Evolutionary conservation across 2,888 invertebrate species (phyloP), one percentile per base, ranked within the genome.

Genomic region (Apeira syringaria): DNA sequence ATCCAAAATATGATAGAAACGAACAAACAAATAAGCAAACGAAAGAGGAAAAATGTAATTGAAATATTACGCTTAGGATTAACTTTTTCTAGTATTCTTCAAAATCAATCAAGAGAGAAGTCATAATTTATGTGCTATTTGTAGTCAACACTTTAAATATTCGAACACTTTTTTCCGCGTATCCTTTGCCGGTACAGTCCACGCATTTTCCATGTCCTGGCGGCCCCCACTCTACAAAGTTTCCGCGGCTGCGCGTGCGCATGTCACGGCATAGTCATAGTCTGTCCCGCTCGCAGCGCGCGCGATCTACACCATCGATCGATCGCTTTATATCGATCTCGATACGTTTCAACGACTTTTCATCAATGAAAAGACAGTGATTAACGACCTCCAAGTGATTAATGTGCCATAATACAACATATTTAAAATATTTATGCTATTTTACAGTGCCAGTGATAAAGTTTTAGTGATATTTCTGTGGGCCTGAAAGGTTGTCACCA

Each of bases 341-440:
- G 65, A 76, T 67, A 70, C 64, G 72, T 76, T 83, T 74, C 61
- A 66, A 74, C 63, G 55, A 68, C 79, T 86, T 86, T 86, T 84
- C 84, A 30, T 85, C 65, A 81, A 84, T 85, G 86, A 87, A 86
- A 86, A 87, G 82, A 76, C 50, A 50, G 67, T 61, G 64, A 64
- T 59, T 77, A 41, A 55, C 52, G 57, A n/a, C 50, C 56, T 15
- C 6, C 10, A 26, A 40, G 5, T 24, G 30, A 17, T 25, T 9
- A 0, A 6, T 24, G 56, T 53, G 40, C 39, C 45, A 35, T 40
- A 40, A 6, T 20, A 36, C 10, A 34, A 8, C 29, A 20, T 9
- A 29, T 11, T 38, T 33, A 8, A 15, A 15, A 15, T 15, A 26
- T 2, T 40, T 31, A 46, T 52, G 52, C n/a, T 30, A 10, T 11